Percentiles rank a stretch among this genome's conserved stretches.
Conservation (phyloP, 92 coral and sea anemone genomes). For the Pocillopora meandrina region DNA sequence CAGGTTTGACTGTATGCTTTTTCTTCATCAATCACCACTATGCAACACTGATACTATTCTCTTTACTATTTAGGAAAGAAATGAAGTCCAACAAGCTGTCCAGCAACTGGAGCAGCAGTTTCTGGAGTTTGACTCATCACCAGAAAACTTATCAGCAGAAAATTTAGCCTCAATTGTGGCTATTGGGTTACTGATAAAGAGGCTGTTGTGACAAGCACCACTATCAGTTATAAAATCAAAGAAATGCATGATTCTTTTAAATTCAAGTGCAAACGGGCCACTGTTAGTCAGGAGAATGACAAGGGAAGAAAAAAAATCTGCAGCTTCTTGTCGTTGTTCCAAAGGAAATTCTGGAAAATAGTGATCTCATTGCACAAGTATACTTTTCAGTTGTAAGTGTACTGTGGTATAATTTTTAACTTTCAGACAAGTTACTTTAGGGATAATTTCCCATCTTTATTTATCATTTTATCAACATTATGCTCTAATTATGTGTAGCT, state of each 20-base stretch:
- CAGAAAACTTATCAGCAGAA: constrained; percentile 54
- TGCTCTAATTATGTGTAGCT: background rate
- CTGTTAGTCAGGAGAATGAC: constrained; percentile 34
- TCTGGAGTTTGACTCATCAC: constrained; percentile 45
- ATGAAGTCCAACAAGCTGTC: constrained; percentile 56
- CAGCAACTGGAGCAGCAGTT: constrained; percentile 64
- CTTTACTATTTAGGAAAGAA: constrained; percentile 56
- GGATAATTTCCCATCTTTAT: too few species aligned
- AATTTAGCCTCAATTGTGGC: constrained; percentile 43
- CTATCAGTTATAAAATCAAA: constrained; percentile 64
- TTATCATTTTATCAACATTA: too few species aligned
- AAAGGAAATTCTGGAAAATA: constrained; percentile 15
- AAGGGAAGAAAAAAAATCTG: constrained; percentile 52
- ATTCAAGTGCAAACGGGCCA: constrained; percentile 68
- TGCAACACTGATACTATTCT: background rate
- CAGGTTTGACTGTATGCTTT: too few species aligned
- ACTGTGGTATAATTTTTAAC: too few species aligned
- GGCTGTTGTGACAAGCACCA: constrained; percentile 55
- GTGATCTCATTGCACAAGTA: background rate
- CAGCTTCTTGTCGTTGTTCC: constrained; percentile 42
- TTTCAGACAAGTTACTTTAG: too few species aligned
- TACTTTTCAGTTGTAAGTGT: background rate
- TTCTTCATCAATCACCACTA: background rate
- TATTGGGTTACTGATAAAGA: constrained; percentile 53
- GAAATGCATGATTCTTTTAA: constrained; percentile 73